These are phyloP conservation scores for Leptopilina drosophilae DNA, from an alignment of 2,888 invertebrate genomes.

Conservation along the genomic window DNA sequence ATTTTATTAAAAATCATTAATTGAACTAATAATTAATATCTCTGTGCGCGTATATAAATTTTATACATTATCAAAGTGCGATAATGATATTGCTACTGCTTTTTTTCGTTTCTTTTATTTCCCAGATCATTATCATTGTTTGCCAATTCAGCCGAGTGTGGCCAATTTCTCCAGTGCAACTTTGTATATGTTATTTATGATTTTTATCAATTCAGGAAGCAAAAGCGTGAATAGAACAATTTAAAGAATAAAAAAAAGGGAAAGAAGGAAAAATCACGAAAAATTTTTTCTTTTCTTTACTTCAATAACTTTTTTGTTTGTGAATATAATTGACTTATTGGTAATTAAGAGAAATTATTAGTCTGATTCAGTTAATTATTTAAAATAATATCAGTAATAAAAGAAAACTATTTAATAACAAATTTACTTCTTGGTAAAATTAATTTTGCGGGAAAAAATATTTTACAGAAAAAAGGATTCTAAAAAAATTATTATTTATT, in stretches of 20 bases:
- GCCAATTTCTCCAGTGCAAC: constrained; percentile 1
- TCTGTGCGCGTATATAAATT: background rate
- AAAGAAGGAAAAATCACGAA: background rate
- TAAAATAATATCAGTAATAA: too few relatives aligned
- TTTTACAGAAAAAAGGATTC: too few relatives aligned
- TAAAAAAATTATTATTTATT: too few relatives aligned
- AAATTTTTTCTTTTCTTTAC: background rate
- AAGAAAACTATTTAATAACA: too few relatives aligned
- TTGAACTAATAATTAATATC: too few relatives aligned
- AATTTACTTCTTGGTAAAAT: too few relatives aligned
- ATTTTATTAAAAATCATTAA: too few relatives aligned
- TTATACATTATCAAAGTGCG: background rate
- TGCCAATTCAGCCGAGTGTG: constrained; percentile 1
- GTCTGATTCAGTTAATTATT: too few relatives aligned
- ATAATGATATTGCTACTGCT: background rate
- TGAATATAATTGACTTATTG: too few relatives aligned
- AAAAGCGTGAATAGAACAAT: background rate
- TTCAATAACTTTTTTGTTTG: too few relatives aligned
- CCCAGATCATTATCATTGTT: constrained; percentile 23
- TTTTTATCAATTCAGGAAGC: constrained; percentile 1
- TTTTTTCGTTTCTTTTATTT: background rate
- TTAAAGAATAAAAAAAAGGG: background rate
- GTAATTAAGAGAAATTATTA: too few relatives aligned
- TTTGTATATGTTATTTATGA: background rate
- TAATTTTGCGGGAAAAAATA: too few relatives aligned